phyloP scores from a whole-genome alignment of 2,888 invertebrate species.

The Diarsia mendica region DNA sequence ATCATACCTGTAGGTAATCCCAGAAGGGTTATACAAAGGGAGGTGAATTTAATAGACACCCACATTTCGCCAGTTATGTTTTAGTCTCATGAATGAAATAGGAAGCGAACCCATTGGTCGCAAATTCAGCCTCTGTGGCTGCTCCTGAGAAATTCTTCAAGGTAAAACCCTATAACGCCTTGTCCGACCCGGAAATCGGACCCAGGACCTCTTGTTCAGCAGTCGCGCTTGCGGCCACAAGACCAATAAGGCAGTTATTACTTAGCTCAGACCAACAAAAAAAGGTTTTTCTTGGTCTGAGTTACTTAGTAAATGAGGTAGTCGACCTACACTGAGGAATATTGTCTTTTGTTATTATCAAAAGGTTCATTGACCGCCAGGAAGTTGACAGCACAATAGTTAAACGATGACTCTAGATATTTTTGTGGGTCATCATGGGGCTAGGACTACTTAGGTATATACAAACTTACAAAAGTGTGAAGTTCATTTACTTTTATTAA shows the following conservation, averaged over 20 bases:
- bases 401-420: not conserved
- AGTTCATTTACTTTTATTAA: no score
- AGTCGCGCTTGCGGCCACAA: not conserved
- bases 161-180: not conserved
- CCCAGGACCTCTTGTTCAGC: not conserved
- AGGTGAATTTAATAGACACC: not conserved
- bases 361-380: constrained; percentile 5
- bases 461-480: no score
- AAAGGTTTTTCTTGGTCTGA: no score
- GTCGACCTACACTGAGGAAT: not conserved
- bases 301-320: no score
- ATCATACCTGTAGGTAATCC: not conserved
- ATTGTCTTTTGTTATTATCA: not conserved
- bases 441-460: no score
- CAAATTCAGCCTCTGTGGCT: not conserved
- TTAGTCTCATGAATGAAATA: not conserved
- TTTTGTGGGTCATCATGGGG: not conserved
- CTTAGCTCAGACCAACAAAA: no score
- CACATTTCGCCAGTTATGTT: not conserved
- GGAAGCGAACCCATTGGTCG: not conserved
- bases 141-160: not conserved
- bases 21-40: not conserved
- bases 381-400: not conserved
- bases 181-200: not conserved
- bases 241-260: not conserved